Percentiles rank a stretch among this genome's conserved stretches.
These are phyloP conservation scores for Pediacus dermestoides DNA, from an alignment of 2,888 invertebrate species.

Conservation along the genomic window DNA sequence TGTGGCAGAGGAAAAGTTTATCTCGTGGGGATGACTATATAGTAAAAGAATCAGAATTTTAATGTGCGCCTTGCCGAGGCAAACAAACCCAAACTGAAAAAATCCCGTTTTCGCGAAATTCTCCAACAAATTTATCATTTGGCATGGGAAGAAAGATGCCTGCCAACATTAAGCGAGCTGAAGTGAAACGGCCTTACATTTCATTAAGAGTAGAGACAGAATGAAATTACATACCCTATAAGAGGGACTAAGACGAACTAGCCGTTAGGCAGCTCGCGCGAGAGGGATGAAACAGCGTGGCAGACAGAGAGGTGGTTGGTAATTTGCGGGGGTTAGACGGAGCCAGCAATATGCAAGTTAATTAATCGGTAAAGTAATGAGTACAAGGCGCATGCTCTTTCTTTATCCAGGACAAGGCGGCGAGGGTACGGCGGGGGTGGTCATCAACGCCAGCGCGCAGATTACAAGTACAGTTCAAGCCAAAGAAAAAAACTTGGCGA, in stretches of 20 bases:
- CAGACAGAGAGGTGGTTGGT: constrained; percentile 37
- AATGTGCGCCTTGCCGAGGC: constrained; percentile 23
- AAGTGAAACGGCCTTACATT: constrained; percentile 48
- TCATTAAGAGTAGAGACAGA: constrained; percentile 52
- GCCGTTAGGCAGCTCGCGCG: constrained; percentile 33
- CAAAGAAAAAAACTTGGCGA: constrained; percentile 3
- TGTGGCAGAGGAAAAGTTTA: too few relatives aligned
- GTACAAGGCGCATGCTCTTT: constrained; percentile 49
- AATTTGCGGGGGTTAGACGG: constrained; percentile 49
- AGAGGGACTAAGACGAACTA: constrained; percentile 43
- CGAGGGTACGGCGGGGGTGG: constrained; percentile 32
- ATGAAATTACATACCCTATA: constrained; percentile 52
- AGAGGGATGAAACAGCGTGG: constrained; percentile 32
- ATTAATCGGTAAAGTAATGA: constrained; percentile 54
- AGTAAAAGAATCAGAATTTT: constrained; percentile 28
- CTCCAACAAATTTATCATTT: constrained; percentile 44
- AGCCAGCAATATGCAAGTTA: constrained; percentile 53
- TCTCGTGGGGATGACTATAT: too few relatives aligned
- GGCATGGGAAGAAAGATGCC: constrained; percentile 36
- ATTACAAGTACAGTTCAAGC: constrained; percentile 41
- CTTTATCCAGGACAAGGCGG: constrained; percentile 31
- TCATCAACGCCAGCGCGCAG: constrained; percentile 56
- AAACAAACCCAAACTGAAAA: constrained; percentile 20
- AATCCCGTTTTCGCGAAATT: constrained; percentile 30
- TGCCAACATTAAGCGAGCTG: constrained; percentile 36